Base-by-base conservation (phyloP, 1,140 invertebrate species). In the Linepithema humile region DNA sequence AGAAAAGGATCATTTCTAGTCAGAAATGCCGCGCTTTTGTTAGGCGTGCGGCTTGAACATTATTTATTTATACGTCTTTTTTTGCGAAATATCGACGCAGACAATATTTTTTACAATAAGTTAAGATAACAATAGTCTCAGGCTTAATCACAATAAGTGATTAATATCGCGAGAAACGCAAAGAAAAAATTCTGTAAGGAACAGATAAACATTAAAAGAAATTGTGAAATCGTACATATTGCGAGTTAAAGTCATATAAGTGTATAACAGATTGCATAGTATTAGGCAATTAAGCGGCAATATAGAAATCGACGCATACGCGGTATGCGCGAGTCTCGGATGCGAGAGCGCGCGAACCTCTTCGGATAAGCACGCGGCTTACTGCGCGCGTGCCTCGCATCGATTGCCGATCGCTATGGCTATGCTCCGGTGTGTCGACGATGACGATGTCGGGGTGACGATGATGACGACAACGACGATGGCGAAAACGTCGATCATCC, bases 331-430 rank as follows among this genome's bases (percentile, higher is more conserved):
- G 9, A 45, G 15, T 45, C 43, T 82, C 7, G n/a, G 4, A 12
- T 43, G 1, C 6, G 26, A 65, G 2, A 17, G 70, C 67, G 48
- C 55, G 20, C 48, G 48, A 40, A n/a, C 45, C 59, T 45, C 59
- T 82, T 35, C 9, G 38, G 55, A 74, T 70, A 55, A 83, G 45
- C 26, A 29, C 5, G 48, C 6, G n/a, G 48, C 10, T 40, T 9
- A 32, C 5, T 87, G 72, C 53, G 93, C 93, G 92, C 92, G 93
- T 90, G 92, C 84, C 85, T 83, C 29, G 35, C 84, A 94, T 94
- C 89, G 92, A 93, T 91, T 90, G 90, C 77, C 87, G 89, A 94
- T 94, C 91, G 86, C 89, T 92, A 94, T 94, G 92, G 92, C 91
- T 91, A 94, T 92, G 87, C 88, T 89, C 92, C 70, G 84, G 88